Evolutionary conservation across 2,797 vertebrate species (phyloP).

Genomic region (Myiotriccus ornatus): DNA sequence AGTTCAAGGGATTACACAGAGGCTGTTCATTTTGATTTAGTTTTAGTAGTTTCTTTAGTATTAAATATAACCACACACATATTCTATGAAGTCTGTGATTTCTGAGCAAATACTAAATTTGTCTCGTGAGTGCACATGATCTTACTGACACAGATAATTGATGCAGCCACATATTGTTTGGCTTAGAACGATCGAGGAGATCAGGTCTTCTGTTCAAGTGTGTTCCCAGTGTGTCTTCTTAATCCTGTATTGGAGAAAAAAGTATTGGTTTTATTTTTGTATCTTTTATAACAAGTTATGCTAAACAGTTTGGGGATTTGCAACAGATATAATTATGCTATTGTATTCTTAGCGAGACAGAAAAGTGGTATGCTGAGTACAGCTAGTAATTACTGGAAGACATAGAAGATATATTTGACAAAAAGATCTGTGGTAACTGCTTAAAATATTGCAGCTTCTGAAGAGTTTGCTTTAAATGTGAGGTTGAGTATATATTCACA

Average conservation of each 20-base stretch:
- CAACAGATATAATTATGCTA: constrained; percentile 27
- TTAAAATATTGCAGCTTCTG: constrained; percentile 33
- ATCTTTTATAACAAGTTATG: not conserved
- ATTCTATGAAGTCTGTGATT: not conserved
- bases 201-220: not conserved
- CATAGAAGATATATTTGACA: constrained; percentile 30
- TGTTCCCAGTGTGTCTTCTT: not conserved
- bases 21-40: not conserved
- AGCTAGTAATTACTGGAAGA: constrained; percentile 57
- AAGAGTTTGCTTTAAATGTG: constrained; percentile 45
- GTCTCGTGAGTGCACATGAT: not conserved
- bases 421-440: constrained; percentile 8
- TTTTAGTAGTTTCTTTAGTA: not conserved
- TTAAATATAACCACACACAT: not conserved
- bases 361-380: constrained; percentile 49
- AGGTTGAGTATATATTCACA: not conserved
- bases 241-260: not conserved
- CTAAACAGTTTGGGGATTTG: constrained; percentile 9
- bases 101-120: not conserved
- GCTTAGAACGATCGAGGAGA: not conserved
- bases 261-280: not conserved
- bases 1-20: not conserved
- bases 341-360: constrained; percentile 46
- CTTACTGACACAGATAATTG: not conserved
- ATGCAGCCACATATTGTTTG: not conserved